Evolutionary conservation across 1,140 invertebrate species (phyloP), one percentile per base, ranked within the genome.

Genomic region (Formica exsecta): DNA sequence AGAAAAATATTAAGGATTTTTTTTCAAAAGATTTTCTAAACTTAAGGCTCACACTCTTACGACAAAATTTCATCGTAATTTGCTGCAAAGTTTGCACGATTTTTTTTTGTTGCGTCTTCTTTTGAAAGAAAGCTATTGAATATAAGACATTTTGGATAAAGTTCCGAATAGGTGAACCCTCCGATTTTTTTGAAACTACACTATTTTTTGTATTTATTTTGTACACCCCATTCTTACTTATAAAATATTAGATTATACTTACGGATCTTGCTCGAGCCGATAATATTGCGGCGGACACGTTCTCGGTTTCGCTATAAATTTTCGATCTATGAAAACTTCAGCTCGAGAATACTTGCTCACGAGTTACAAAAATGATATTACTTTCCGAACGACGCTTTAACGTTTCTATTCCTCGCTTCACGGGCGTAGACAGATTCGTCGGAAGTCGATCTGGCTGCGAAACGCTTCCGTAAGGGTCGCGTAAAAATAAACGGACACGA

Each of bases 291-390:
- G 75, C 38, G 1, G 4, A 48, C 65, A 44, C 29, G 19, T 62
- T 41, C 25, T 61, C 79, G 54, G 29, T 83, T 48, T 83, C 54
- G 68, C 29, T 29, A 62, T 83, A 74, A 74, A 61, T 83, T 74
- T n/a, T 51, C 66, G 68, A 81, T 81, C 25, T 48, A 73, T 61
- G 68, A 25, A 73, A 74, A 83, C 74, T 83, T 74, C 68, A 32
- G 25, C 22, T 22, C 25, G 54, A 68, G 61, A 81, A 61, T 73
- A 73, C 54, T 73, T 29, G 79, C 36, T 44, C 79, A 25, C 38
- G 79, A 83, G 79, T 83, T 83, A 62, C 25, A 48, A 48, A 83
- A 83, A 70, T 74, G 79, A 83, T 73, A 83, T 83, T 83, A 83
- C 79, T 61, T 80, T 74, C 38, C 38, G 54, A 44, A 83, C 68